Percentiles rank a stretch among this genome's conserved stretches.
Conservation (phyloP, 1,140 invertebrate species). For the Aphelenchoides avenae region DNA sequence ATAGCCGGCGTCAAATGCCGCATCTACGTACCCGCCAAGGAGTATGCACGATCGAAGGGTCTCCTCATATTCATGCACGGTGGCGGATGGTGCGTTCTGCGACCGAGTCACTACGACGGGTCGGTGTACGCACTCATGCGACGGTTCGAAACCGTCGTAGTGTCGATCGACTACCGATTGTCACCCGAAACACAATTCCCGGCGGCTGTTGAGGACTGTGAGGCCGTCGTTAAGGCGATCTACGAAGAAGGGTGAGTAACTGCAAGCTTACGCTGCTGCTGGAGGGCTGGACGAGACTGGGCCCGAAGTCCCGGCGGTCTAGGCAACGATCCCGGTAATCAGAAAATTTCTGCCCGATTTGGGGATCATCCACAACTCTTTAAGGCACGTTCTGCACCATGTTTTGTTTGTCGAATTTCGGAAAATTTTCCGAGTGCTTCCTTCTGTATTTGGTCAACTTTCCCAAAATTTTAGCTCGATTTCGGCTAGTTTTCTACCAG, state of each 20-base stretch:
- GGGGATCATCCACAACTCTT: neutral
- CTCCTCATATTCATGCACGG: constrained; percentile 56
- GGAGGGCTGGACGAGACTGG: no score
- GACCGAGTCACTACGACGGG: constrained; percentile 46
- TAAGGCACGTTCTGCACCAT: no score
- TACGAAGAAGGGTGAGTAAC: constrained; percentile 41
- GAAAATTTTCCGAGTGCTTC: no score
- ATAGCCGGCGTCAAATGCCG: constrained; percentile 53
- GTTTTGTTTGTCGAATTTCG: no score
- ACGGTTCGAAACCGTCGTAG: constrained; percentile 34
- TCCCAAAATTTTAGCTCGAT: no score
- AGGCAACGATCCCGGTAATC: neutral
- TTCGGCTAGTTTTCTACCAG: no score
- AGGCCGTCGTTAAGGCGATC: constrained; percentile 43
- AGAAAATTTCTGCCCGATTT: neutral
- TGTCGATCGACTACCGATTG: constrained; percentile 55
- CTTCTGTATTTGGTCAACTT: no score
- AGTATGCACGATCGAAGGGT: constrained; percentile 30
- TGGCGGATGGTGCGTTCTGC: constrained; percentile 52
- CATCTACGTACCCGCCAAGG: constrained; percentile 42
- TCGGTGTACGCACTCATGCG: constrained; percentile 34
- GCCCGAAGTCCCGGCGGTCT: no score
- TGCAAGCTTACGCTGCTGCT: no score
- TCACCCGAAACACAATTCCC: constrained; percentile 54
- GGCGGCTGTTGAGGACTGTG: constrained; percentile 49